A percentile compares a stretch with the other conserved stretches of the same genome.
These are phyloP conservation scores for Otis tarda DNA, from an alignment of 2,113 vertebrate genomes.

Conservation along the genomic window DNA sequence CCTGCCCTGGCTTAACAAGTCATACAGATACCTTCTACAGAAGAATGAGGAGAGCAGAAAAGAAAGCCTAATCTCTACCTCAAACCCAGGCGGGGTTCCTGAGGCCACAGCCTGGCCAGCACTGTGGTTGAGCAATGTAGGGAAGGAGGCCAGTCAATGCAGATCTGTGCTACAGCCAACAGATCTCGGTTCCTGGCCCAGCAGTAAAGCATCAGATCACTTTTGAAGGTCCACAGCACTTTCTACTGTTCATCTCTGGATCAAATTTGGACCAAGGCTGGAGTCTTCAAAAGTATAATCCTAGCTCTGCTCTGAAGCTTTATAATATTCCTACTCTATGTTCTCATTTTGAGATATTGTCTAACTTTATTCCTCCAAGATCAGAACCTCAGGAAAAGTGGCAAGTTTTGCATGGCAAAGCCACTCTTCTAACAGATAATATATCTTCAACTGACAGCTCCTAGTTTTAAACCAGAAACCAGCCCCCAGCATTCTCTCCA, in stretches of 20 bases:
- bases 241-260: not conserved
- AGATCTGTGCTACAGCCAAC: not conserved
- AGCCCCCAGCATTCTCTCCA: not conserved
- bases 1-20: not conserved
- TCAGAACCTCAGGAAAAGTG: not conserved
- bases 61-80: not conserved
- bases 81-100: not conserved
- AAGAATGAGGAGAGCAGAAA: not conserved
- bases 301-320: not conserved
- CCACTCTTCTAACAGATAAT: not conserved
- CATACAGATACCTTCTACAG: not conserved
- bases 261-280: not conserved
- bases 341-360: not conserved
- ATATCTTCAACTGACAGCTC: not conserved
- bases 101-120: not conserved
- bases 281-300: not conserved
- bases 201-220: not conserved
- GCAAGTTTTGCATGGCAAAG: not conserved
- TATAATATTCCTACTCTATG: not conserved
- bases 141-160: not conserved
- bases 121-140: fast-evolving
- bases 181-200: not conserved
- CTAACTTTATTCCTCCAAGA: not conserved
- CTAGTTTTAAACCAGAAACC: not conserved
- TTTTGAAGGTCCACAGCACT: not conserved